phyloP scores from a whole-genome alignment of 2,888 invertebrate species.

The Nomada fucata region DNA sequence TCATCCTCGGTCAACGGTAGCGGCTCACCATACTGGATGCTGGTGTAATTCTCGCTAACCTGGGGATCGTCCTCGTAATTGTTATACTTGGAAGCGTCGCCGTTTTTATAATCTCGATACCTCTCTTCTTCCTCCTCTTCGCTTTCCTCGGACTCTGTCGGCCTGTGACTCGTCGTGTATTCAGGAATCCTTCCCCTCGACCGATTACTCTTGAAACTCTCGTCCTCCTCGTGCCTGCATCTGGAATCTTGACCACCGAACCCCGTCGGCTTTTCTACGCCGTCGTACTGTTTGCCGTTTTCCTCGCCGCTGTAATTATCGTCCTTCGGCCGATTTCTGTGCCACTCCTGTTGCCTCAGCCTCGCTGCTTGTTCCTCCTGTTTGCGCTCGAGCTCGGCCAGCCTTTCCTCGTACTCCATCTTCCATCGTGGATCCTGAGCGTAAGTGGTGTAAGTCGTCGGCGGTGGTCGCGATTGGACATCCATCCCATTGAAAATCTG shows the following conservation, averaged over 20 bases:
- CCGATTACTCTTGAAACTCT: constrained; percentile 38
- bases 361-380: constrained; percentile 69
- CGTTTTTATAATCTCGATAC: constrained; percentile 16
- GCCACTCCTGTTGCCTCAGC: constrained; percentile 66
- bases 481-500: constrained; percentile 71
- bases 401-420: constrained; percentile 69
- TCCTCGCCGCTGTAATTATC: constrained; percentile 50
- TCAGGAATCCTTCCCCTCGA: constrained; percentile 44
- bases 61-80: constrained; percentile 31
- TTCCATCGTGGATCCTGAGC: constrained; percentile 68
- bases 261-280: background rate
- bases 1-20: constrained; percentile 58
- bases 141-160: constrained; percentile 18
- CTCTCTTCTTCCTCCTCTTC: constrained; percentile 20
- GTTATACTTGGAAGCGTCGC: constrained; percentile 22
- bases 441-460: background rate
- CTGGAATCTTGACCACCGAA: constrained; percentile 1
- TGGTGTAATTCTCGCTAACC: constrained; percentile 36
- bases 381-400: constrained; percentile 67
- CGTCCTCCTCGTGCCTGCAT: constrained; percentile 22
- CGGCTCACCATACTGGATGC: constrained; percentile 35
- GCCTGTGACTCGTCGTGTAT: background rate
- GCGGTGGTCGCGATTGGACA: constrained; percentile 38
- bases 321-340: constrained; percentile 52
- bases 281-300: constrained; percentile 36